Base-by-base conservation (phyloP, 2,888 invertebrate genomes). In the Scaptomyza caliginosa region DNA sequence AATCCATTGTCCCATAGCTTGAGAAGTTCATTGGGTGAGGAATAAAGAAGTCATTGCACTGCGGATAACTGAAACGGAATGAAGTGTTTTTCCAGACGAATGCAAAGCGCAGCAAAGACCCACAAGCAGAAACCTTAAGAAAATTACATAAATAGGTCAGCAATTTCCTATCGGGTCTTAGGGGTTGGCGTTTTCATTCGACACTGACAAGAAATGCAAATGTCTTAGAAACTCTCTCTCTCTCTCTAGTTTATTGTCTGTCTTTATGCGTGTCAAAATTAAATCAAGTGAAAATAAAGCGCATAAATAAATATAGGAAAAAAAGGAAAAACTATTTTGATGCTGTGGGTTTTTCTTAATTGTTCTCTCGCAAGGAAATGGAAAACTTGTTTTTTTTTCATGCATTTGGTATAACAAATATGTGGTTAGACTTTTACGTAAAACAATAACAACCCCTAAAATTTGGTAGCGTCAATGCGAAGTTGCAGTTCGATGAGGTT, bases 281-380 rank as follows among this genome's bases (percentile, higher is more conserved):
- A 86, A 83, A 84, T 83, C 86, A 86, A 77, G 82, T 78, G 86
- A 72, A 84, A 76, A 67, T 63, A 77, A 77, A 86, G 56, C 59
- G 68, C 78, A 86, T 86, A 83, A 78, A 78, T 77, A 81, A 76
- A 84, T 74, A 81, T 28, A 79, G 52, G 39, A 46, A 39, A 36
- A 50, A 16, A 46, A 28, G n/a, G n/a, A 50, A 38, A 36, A 58
- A 24, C 38, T 40, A 40, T 46, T 74, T 46, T 51, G 42, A 73
- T 51, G 67, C 52, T 71, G 71, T 77, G 36, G 57, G 46, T 54
- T 64, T 50, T 76, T 59, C 59, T 43, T 57, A 77, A 74, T 83
- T 80, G 77, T 77, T 13, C 56, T 26, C 24, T 17, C 28, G 21
- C 19, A 52, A 45, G 50, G 11, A 26, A 38, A 34, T 30, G 13